Conservation (phyloP, 35 echinoderm and acorn worm species). For the Ophiothrix spiculata region DNA sequence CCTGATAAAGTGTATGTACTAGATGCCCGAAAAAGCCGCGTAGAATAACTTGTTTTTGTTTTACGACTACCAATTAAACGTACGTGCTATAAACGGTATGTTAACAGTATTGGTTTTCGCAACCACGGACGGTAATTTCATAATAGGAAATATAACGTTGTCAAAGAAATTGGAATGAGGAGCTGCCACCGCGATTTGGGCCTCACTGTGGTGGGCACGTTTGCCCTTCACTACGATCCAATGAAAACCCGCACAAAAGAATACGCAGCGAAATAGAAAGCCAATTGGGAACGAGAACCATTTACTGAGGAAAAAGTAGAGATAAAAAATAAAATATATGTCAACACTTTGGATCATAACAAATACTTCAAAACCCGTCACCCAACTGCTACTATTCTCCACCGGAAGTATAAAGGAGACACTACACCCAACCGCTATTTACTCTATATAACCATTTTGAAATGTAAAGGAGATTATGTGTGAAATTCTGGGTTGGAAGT, state of each 20-base stretch:
- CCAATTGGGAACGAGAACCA: slow-evolving; percentile 10
- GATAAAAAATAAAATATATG: neutral
- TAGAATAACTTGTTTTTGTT: too few relatives aligned
- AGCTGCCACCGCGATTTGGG: slow-evolving; percentile 14
- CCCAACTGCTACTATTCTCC: too few relatives aligned
- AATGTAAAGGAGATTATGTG: too few relatives aligned
- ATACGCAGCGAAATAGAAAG: slow-evolving; percentile 15
- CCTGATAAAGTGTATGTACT: too few relatives aligned
- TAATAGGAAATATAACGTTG: neutral
- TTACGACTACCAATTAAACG: too few relatives aligned
- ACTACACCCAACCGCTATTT: too few relatives aligned
- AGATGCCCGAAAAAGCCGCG: too few relatives aligned
- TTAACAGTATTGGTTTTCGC: neutral
- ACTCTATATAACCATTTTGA: too few relatives aligned
- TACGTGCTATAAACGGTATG: slow-evolving; percentile 24
- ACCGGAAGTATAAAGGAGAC: too few relatives aligned
- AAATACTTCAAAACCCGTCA: too few relatives aligned
- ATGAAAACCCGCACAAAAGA: slow-evolving; percentile 37
- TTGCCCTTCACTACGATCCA: slow-evolving; percentile 5
- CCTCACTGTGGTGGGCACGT: slow-evolving; percentile 3
- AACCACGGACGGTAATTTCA: slow-evolving; percentile 27
- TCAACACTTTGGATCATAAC: too few relatives aligned
- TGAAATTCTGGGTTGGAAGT: too few relatives aligned
- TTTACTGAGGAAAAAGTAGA: slow-evolving; percentile 4
- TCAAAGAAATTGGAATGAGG: slow-evolving; percentile 37